A percentile compares a stretch with the other conserved stretches of the same genome.
These are phyloP conservation scores for Drosophila nikananu DNA, from an alignment of 1,140 invertebrate species.

Conservation along the genomic window DNA sequence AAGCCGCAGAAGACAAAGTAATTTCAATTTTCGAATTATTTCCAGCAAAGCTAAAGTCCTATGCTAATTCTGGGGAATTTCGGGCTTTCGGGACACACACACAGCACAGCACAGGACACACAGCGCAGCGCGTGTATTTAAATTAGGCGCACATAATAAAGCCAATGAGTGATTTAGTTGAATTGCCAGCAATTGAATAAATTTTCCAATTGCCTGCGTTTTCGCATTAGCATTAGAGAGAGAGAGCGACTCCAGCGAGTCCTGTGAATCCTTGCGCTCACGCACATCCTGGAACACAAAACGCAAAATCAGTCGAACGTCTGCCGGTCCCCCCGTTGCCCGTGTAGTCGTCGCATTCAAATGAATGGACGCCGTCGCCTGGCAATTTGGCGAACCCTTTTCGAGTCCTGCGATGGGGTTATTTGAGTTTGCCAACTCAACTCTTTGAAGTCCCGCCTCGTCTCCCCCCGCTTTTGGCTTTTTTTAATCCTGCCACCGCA, in stretches of 20 bases:
- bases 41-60: slow-evolving; percentile 54
- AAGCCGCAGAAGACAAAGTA: slow-evolving; percentile 69
- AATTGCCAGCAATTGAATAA: slow-evolving; percentile 84
- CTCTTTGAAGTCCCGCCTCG: slow-evolving; percentile 49
- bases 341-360: slow-evolving; percentile 57
- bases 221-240: slow-evolving; percentile 75
- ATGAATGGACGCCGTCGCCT: slow-evolving; percentile 64
- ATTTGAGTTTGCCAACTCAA: slow-evolving; percentile 55
- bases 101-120: slow-evolving; percentile 16
- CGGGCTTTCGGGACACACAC: slow-evolving; percentile 1
- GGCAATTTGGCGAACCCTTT: slow-evolving; percentile 79
- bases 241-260: background rate
- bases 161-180: slow-evolving; percentile 84
- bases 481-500: slow-evolving; percentile 40
- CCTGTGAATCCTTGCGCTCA: slow-evolving; percentile 15
- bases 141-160: slow-evolving; percentile 78
- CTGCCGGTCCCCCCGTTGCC: background rate
- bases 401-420: slow-evolving; percentile 34
- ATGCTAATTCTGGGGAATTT: slow-evolving; percentile 38
- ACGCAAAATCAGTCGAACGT: slow-evolving; percentile 71
- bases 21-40: slow-evolving; percentile 82
- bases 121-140: slow-evolving; percentile 65
- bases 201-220: slow-evolving; percentile 82
- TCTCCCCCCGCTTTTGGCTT: background rate
- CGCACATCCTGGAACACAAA: slow-evolving; percentile 51